Evolutionary conservation across 2,888 invertebrate genomes (phyloP).

Genomic region (Leptopterna dolabrata): DNA sequence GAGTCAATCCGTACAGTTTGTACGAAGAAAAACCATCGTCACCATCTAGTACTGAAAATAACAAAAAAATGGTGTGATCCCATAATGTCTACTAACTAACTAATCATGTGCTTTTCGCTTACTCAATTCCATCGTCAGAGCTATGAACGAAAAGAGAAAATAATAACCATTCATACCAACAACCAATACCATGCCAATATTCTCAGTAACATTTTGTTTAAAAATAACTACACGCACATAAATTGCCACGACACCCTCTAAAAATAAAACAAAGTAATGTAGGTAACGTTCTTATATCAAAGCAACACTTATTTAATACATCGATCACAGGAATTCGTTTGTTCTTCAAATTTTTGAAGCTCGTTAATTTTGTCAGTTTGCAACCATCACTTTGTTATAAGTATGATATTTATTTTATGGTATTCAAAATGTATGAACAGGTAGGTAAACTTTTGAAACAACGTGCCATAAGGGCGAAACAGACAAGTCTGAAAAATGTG

Average conservation of each 20-base stretch:
- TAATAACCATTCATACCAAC: too few relatives aligned
- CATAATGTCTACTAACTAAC: too few relatives aligned
- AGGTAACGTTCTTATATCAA: not conserved
- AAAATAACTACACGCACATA: not conserved
- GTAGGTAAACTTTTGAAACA: not conserved
- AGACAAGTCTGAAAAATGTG: not conserved
- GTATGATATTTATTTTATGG: not conserved
- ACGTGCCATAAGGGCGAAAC: too few relatives aligned
- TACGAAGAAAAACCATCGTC: too few relatives aligned
- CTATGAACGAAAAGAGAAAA: too few relatives aligned
- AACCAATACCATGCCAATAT: too few relatives aligned
- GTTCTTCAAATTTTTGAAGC: not conserved
- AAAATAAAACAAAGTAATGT: not conserved
- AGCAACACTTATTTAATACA: not conserved
- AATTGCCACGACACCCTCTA: not conserved
- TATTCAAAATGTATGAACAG: not conserved
- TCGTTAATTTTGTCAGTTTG: not conserved
- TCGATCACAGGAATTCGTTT: constrained; percentile 3
- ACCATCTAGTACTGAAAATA: too few relatives aligned
- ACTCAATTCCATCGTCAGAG: too few relatives aligned
- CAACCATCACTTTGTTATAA: not conserved
- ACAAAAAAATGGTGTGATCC: too few relatives aligned
- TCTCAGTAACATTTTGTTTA: not conserved
- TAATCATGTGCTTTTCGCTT: too few relatives aligned
- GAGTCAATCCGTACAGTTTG: too few relatives aligned